Evolutionary conservation across 2,113 vertebrate species (phyloP), one percentile per base, ranked within the genome.

Genomic region (Pycnonotus jocosus): DNA sequence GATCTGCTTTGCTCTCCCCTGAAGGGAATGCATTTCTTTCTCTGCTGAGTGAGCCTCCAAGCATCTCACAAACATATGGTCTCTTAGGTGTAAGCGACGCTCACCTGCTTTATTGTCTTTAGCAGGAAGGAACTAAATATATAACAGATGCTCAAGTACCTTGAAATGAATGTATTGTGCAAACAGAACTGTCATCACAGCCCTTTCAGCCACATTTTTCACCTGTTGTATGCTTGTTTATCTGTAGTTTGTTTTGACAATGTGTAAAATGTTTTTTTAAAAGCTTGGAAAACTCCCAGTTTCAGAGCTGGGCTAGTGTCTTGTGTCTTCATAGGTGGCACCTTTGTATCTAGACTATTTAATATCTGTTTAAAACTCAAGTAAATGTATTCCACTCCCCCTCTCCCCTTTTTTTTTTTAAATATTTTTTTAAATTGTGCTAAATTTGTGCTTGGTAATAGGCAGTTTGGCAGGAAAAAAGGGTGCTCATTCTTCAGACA

Each of bases 131-230:
- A 84, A 44, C 31, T 72, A 90, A 81, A 79, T 73, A 73, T 48
- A 47, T 91, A 83, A 68, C 90, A 92, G 92, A 88, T 92, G 88
- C 78, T 85, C 85, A 62, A 62, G 81, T 80, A 73, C 85, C 83
- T 93, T 61, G 54, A 92, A 89, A 92, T 71, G 56, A 89, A 92
- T 58, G 72, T 81, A 72, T 91, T 88, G 86, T 78, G 73, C 66
- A 92, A 95, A 91, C 82, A 86, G 64, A 95, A 79, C 76, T 86
- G 76, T 92, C 96, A 86, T 90, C 42, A 14, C 83, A 61, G 60
- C 11, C 65, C 61, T 89, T 94, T 78, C 68, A 88, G 62, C 58
- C 72, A 79, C 60, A 85, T 89, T 88, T 95, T 84, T 96, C 96
- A 93, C 90, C 81, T 90, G 72, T 85, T 91, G 66, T 88, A 37